Evolutionary conservation across 2,113 vertebrate species (phyloP).

Genomic region (Calidris pygmaea): DNA sequence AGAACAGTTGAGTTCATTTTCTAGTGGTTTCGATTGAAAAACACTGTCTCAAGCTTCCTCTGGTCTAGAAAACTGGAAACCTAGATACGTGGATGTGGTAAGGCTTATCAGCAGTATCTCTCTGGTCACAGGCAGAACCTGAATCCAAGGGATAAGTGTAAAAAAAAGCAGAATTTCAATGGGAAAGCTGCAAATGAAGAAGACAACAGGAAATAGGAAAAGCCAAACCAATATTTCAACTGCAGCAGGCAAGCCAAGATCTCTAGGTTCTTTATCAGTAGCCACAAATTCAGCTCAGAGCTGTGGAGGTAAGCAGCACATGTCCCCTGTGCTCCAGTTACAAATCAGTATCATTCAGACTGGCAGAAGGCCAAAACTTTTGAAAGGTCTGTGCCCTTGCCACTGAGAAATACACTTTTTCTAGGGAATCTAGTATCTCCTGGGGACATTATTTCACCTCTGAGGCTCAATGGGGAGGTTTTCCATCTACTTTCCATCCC

Average conservation of each 20-base stretch:
- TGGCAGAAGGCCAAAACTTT: background rate
- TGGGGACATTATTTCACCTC: background rate
- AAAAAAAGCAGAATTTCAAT: background rate
- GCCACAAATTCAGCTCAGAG: background rate
- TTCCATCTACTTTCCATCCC: background rate
- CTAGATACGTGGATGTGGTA: accelerated
- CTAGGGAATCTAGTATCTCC: background rate
- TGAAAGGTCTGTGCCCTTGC: background rate
- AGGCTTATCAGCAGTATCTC: background rate
- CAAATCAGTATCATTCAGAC: background rate
- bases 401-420: background rate
- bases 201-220: background rate
- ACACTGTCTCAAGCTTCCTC: background rate
- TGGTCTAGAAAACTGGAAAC: background rate
- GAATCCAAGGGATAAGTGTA: background rate
- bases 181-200: background rate
- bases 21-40: background rate
- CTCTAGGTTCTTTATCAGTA: background rate
- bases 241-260: background rate
- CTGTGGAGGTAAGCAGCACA: background rate
- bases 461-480: background rate
- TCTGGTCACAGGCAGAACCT: background rate
- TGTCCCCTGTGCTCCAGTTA: background rate
- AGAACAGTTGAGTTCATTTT: background rate
- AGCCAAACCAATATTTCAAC: background rate